A percentile compares a stretch with the other conserved stretches of the same genome.
Evolutionary conservation across 2,888 invertebrate species (phyloP).

Genomic region (Hanleya hanleyi): DNA sequence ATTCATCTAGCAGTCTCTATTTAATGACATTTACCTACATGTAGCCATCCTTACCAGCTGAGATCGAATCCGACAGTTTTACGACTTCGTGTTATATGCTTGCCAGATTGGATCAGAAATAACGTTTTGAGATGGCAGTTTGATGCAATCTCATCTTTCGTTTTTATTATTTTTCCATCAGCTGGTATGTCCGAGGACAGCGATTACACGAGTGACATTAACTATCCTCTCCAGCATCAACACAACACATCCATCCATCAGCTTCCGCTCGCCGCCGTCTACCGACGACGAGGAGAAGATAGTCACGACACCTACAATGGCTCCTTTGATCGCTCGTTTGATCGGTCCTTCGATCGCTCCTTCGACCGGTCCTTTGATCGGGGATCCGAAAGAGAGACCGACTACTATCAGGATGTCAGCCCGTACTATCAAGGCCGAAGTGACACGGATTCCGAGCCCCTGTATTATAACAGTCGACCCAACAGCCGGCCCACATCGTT

Average conservation of each 20-base stretch:
- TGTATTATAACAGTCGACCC: constrained; percentile 92
- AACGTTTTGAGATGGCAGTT: no score
- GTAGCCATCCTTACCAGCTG: no score
- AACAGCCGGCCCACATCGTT: constrained; percentile 75
- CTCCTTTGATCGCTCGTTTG: constrained; percentile 45
- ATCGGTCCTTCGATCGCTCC: constrained; percentile 21
- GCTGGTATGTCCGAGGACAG: constrained; percentile 93
- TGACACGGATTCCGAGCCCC: constrained; percentile 74
- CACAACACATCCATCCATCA: constrained; percentile 94
- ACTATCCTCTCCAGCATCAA: constrained; percentile 85
- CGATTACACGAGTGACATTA: constrained; percentile 97
- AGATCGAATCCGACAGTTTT: no score
- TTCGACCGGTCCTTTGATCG: constrained; percentile 25
- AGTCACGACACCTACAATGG: constrained; percentile 63
- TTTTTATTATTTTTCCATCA: neutral
- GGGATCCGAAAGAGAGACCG: constrained; percentile 36
- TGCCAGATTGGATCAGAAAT: no score
- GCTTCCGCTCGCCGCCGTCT: constrained; percentile 67
- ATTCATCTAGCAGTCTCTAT: no score
- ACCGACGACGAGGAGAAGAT: constrained; percentile 76
- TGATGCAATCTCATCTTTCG: neutral
- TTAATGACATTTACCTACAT: no score
- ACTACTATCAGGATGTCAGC: constrained; percentile 47
- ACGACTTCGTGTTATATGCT: no score
- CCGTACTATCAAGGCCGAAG: constrained; percentile 61